These are phyloP conservation scores for Bellardia bayeri DNA, from an alignment of 2,888 invertebrate genomes.

Conservation along the genomic window DNA sequence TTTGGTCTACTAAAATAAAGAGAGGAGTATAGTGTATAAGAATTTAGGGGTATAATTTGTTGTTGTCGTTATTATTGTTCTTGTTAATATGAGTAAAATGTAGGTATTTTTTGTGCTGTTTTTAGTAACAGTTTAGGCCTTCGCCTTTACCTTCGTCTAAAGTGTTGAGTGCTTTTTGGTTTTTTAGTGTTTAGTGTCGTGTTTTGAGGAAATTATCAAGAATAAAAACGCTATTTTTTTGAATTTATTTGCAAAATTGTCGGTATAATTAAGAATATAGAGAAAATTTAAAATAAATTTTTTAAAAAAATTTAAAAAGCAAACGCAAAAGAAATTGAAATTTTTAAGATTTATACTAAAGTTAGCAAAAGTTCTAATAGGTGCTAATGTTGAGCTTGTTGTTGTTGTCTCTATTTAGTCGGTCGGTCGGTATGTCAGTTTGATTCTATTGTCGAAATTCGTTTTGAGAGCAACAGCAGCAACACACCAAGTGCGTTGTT, in stretches of 20 bases:
- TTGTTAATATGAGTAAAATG: conserved; percentile 47
- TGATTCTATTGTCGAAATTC: conserved; percentile 39
- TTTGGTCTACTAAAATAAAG: conserved; percentile 14
- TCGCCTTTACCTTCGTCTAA: conserved; percentile 68
- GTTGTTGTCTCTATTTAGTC: conserved; percentile 11
- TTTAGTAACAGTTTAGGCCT: conserved; percentile 69
- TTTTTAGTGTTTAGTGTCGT: conserved; percentile 50
- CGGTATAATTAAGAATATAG: not conserved
- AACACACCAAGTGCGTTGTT: conserved; percentile 68
- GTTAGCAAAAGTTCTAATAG: not conserved
- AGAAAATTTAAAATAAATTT: not conserved
- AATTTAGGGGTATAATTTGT: conserved; percentile 61
- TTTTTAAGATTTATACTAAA: not conserved
- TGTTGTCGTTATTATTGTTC: conserved; percentile 32
- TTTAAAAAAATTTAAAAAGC: not conserved
- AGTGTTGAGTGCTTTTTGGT: conserved; percentile 45
- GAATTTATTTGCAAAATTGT: not conserved
- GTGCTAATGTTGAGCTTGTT: conserved; percentile 8
- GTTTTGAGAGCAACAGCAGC: conserved; percentile 48
- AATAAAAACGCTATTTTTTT: conserved; percentile 3
- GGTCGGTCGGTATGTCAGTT: not conserved
- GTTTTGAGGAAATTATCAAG: conserved; percentile 50
- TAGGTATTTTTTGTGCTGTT: conserved; percentile 41
- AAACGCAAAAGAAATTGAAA: conserved; percentile 31
- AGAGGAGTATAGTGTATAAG: conserved; percentile 37